Evolutionary conservation across 2,113 vertebrate species (phyloP), one percentile per base, ranked within the genome.

Genomic region (Xenotilapia longispinis): DNA sequence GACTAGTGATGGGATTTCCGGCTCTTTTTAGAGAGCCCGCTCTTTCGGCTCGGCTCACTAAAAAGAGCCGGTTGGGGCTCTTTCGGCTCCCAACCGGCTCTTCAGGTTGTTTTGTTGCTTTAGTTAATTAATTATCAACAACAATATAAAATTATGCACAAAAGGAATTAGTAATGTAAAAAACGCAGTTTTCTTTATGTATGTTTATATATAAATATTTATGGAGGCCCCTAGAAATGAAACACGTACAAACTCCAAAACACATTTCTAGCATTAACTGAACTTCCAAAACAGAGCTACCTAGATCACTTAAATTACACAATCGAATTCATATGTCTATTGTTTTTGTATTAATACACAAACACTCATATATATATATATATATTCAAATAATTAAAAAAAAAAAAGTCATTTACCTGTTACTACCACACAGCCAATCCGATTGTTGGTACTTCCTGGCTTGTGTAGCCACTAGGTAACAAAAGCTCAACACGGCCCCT

Each of bases 101-200:
- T 23, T 54, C 53, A 54, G 53, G 53, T 23, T 23, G n/a, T 54
- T 54, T 54, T 12, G 53, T 54, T 54, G 53, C 53, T 54, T 54
- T 7, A 54, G 2, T 54, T 54, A 54, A 23, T 54, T 54, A 7
- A 54, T 54, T 54, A 54, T 54, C 4, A 23, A 23, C 53, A 54
- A 54, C n/a, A 23, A 23, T 23, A 54, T 54, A 54, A 23, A 54
- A 54, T 54, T 54, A 23, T 54, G 53, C 1, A 0, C 53, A 54
- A 54, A 7, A 54, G n/a, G n/a, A 54, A 23, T 23, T 12, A 54
- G 2, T 23, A 23, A 54, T 12, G 53, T 23, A 54, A 54, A 54
- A 23, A 54, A 6, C 1, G 0, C 3, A 1, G n/a, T 54, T 23
- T 23, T 54, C 6, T 54, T 12, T 12, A 54, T 12, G 3, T 54